A percentile compares a stretch with the other conserved stretches of the same genome.
phyloP scores from a whole-genome alignment of 1,140 invertebrate genomes.

The Diachasmimorpha longicaudata region DNA sequence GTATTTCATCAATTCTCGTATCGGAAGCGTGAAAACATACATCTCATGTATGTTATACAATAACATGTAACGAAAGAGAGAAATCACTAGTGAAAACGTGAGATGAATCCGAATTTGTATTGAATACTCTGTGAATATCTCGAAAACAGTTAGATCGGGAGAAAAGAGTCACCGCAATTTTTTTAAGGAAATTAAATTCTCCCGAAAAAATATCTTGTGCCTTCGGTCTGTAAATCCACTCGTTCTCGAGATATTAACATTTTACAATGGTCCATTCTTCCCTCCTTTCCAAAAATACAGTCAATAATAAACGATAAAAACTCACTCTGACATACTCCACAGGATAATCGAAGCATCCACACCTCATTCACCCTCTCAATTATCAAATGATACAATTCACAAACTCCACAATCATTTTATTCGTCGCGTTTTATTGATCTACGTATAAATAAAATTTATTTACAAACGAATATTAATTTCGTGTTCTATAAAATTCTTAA shows the following conservation, averaged over 20 bases:
- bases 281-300: not conserved
- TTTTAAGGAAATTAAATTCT: conserved; percentile 3
- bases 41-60: conserved; percentile 11
- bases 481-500: conserved; percentile 3
- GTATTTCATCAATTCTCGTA: conserved; percentile 11
- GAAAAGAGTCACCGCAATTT: conserved; percentile 24
- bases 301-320: not conserved
- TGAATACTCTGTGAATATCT: not conserved
- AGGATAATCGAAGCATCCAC: not conserved
- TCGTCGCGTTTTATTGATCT: not conserved
- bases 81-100: not conserved
- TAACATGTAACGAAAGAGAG: conserved; percentile 2
- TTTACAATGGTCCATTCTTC: too few species aligned
- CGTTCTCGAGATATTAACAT: too few species aligned
- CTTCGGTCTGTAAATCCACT: not conserved
- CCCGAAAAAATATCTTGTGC: not conserved
- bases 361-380: not conserved
- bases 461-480: conserved; percentile 2
- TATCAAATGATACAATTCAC: not conserved
- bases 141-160: not conserved
- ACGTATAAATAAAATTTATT: conserved; percentile 9
- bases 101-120: not conserved
- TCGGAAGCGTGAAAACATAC: conserved; percentile 21
- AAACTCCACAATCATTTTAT: not conserved
- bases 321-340: conserved; percentile 15